Percentiles rank a stretch among this genome's conserved stretches.
Conservation (phyloP, 1,140 invertebrate species). For the Drosophila willistoni region DNA sequence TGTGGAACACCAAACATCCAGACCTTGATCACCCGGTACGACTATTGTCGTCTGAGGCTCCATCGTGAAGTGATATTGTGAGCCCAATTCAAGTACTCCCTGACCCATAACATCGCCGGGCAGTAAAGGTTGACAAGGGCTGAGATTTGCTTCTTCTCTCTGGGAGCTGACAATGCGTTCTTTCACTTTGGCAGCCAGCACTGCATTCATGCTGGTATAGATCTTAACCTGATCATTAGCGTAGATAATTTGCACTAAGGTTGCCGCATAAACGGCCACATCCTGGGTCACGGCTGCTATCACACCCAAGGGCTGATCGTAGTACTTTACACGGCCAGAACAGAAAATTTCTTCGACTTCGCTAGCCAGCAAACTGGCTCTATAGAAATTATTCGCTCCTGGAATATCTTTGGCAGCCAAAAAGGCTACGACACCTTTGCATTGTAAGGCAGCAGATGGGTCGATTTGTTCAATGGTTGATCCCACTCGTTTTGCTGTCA, state of each 20-base stretch:
- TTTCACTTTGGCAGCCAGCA: constrained; percentile 86
- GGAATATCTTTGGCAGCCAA: constrained; percentile 89
- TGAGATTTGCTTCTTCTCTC: constrained; percentile 83
- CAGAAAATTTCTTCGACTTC: constrained; percentile 83
- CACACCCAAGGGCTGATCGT: constrained; percentile 90
- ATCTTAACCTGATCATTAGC: constrained; percentile 38
- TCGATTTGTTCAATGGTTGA: constrained; percentile 86
- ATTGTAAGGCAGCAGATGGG: constrained; percentile 84
- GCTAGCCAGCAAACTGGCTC: constrained; percentile 42
- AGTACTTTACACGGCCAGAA: constrained; percentile 85
- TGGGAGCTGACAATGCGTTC: constrained; percentile 86
- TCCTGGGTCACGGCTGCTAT: constrained; percentile 87
- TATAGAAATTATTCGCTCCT: constrained; percentile 86
- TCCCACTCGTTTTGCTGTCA: constrained; percentile 84
- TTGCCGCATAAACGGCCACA: constrained; percentile 86
- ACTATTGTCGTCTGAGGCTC: constrained; percentile 87
- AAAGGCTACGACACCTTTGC: constrained; percentile 89
- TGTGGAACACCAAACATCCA: constrained; percentile 86
- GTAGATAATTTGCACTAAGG: constrained; percentile 88
- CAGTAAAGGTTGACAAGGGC: constrained; percentile 83
- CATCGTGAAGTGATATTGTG: constrained; percentile 85
- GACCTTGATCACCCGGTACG: constrained; percentile 85
- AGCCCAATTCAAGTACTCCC: constrained; percentile 71
- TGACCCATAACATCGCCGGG: constrained; percentile 49
- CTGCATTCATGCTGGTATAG: constrained; percentile 82